Evolutionary conservation across 2,113 vertebrate species (phyloP).

Genomic region (Misgurnus mizolepis): DNA sequence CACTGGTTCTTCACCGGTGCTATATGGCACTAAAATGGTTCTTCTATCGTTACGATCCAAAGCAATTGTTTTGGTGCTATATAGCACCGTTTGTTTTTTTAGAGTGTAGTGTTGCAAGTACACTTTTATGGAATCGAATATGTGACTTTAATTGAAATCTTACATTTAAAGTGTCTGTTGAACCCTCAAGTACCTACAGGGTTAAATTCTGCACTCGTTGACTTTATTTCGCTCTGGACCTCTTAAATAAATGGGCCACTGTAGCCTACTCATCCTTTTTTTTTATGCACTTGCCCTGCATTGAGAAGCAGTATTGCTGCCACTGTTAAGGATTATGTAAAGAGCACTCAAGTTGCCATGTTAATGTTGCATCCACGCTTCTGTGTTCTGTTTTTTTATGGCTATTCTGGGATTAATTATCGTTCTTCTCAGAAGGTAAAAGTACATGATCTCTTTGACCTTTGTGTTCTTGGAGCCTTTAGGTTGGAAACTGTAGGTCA

Average conservation of each 20-base stretch:
- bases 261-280: no score
- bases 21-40: no score
- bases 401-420: slow-evolving; percentile 23
- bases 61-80: no score
- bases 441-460: slow-evolving; percentile 26
- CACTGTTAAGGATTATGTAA: neutral
- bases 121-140: no score
- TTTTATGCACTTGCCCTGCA: no score
- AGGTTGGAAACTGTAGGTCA: slow-evolving; percentile 6
- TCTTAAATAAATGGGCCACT: no score
- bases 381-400: slow-evolving; percentile 3
- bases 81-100: no score
- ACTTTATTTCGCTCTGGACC: no score
- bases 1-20: no score
- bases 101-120: no score
- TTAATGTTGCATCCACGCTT: neutral
- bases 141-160: neutral
- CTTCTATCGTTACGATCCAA: no score
- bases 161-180: neutral
- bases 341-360: neutral
- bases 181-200: neutral
- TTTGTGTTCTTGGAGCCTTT: slow-evolving; percentile 26
- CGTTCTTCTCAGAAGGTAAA: slow-evolving; percentile 18
- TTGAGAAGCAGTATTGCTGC: neutral
- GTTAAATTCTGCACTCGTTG: no score